Base-by-base conservation (phyloP, 2,113 vertebrate genomes). In the Climacteris rufus region DNA sequence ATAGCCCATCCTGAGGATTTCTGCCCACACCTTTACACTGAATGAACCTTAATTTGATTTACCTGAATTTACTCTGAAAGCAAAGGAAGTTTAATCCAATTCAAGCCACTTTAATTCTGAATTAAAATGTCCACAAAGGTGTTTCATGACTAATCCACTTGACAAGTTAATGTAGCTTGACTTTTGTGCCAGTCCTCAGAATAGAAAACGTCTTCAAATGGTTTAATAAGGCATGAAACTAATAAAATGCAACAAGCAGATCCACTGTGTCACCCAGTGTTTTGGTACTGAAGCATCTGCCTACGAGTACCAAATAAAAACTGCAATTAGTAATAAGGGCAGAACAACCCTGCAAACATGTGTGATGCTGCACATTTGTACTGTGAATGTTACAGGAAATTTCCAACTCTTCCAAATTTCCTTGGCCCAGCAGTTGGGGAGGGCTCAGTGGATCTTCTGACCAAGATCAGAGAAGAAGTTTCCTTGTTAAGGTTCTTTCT, bases 41-140 rank as follows among this genome's bases (percentile, higher is more conserved):
- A 96, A 85, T 90, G 81, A 93, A 69, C 54, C 70, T 64, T 93
- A 60, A 95, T 92, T 90, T 96, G 63, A 95, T 88, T 94, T 86
- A 96, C 82, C 84, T 77, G 70, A 68, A 83, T 90, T 91, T 87
- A 60, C 70, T 94, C 74, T 45, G 59, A 71, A 92, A 96, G 87
- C 59, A 77, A 59, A 92, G 59, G 31, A 84, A 87, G 63, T 40
- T 57, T 92, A 95, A 95, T 83, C 85, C 69, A 93, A 94, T 95
- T 90, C 96, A 81, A 95, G 82, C 49, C 79, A 83, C 79, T 82
- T 93, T 18, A 80, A 90, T 85, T 90, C 85, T 83, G 69, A 93
- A 94, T 87, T 95, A 47, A 91, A 93, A 64, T 23, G 7, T 89
- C 70, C 81, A 89, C 68, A 84, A 83, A 89, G 42, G 91, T 96